phyloP scores from a whole-genome alignment of 2,888 invertebrate genomes.

The Leptopilina myrica region DNA sequence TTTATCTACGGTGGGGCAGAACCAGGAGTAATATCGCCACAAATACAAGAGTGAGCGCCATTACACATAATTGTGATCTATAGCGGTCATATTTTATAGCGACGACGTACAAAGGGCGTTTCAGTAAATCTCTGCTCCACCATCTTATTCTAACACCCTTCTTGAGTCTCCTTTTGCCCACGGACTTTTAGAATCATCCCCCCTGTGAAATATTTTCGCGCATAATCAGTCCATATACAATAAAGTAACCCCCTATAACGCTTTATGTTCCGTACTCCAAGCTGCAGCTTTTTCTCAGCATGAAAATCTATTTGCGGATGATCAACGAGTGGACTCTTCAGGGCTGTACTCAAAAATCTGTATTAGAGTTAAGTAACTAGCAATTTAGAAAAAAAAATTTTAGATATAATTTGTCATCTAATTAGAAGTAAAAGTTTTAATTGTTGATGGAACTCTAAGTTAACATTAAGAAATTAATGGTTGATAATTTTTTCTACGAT shows the following conservation, averaged over 20 bases:
- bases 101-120: conserved; percentile 72
- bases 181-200: conserved; percentile 52
- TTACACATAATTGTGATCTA: conserved; percentile 76
- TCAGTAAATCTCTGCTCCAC: conserved; percentile 68
- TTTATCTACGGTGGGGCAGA: conserved; percentile 47
- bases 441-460: too few species aligned
- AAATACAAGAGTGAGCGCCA: conserved; percentile 73
- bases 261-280: conserved; percentile 45
- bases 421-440: too few species aligned
- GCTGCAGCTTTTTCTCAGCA: conserved; percentile 32
- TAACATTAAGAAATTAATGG: too few species aligned
- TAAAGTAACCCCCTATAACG: conserved; percentile 57
- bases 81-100: conserved; percentile 71
- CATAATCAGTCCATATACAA: conserved; percentile 68
- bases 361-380: not conserved
- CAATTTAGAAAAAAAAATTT: too few species aligned
- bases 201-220: conserved; percentile 68
- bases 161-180: conserved; percentile 51
- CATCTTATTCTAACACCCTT: conserved; percentile 51
- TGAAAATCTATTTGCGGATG: conserved; percentile 21
- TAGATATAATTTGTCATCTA: too few species aligned
- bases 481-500: too few species aligned
- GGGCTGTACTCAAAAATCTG: not conserved
- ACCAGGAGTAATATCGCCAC: conserved; percentile 73
- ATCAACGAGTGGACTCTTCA: conserved; percentile 12